Percentiles rank a stretch among this genome's conserved stretches.
Evolutionary conservation across 2,797 vertebrate genomes (phyloP).

Genomic region (Stomatorhinus walkeri): DNA sequence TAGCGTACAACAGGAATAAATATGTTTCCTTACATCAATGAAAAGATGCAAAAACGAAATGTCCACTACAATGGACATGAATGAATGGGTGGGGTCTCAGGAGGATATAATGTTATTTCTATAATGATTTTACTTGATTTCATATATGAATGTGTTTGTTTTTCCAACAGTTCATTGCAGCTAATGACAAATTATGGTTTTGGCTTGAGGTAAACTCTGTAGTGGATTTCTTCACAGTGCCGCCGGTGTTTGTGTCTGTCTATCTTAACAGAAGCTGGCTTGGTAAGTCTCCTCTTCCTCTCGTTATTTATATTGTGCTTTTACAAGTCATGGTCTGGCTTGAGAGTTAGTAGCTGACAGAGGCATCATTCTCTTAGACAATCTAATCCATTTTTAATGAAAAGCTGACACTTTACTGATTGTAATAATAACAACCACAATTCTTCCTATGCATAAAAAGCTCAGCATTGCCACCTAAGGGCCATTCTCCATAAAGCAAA

Average conservation of each 20-base stretch:
- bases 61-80: no score
- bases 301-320: neutral
- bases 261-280: constrained; percentile 98
- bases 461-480: constrained; percentile 17
- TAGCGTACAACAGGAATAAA: no score
- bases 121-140: neutral
- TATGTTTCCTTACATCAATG: no score
- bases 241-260: constrained; percentile 93
- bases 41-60: no score
- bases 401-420: neutral
- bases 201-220: constrained; percentile 98
- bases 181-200: constrained; percentile 97
- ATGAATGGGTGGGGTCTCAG: no score
- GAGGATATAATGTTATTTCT: neutral
- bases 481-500: neutral
- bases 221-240: constrained; percentile 96
- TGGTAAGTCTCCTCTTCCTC: constrained; percentile 65
- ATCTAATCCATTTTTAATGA: neutral
- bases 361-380: neutral
- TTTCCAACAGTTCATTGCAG: constrained; percentile 82
- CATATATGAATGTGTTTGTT: neutral
- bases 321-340: neutral
- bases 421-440: neutral
- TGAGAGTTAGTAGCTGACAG: neutral
- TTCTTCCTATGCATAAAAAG: neutral